Base-by-base conservation (phyloP, 2,888 invertebrate genomes). In the Syrphus vitripennis region DNA sequence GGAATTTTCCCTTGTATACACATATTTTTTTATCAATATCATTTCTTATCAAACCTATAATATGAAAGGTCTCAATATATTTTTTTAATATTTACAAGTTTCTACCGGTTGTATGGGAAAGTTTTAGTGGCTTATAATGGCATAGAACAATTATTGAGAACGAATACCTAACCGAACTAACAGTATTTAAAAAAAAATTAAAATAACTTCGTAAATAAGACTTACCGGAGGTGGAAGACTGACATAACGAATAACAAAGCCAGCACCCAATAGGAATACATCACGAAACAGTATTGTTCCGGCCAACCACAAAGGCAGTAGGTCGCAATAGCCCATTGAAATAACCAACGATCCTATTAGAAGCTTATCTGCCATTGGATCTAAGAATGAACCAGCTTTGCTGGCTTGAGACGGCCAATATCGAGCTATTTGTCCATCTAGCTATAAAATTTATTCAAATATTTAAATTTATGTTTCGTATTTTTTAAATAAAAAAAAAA, bases 281-380 rank as follows among this genome's bases (percentile, higher is more conserved):
- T 99, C 99, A 89, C 99, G 94, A 14, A 95, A 94, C 12, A 99
- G 94, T 72, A 99, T 97, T 63, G 98, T 93, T 19, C 95, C 94
- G 4, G 98, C 97, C 59, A 98, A 92, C 77, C 95, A 93, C 50
- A 96, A 91, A 57, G 99, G 99, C 90, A 99, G 96, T 71, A 98
- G 93, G 87, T 95, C 95, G 79, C 96, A 96, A 92, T 96, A 97
- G 19, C 98, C 97, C 83, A 99, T 93, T 0, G 98, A 95, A 67
- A 98, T 93, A 90, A 98, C 98, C 74, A 99, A 93, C 1, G 97
- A 97, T 12, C 97, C 97, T 88, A 99, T 95, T 2, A 99, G 94
- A 42, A 99, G 94, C 93, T 99, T 99, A 92, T 99, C 99, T 3
- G 99, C 99, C 93, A 98, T 95, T 0, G 99, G 99, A 93, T 99